Percentiles rank a stretch among this genome's conserved stretches.
These are phyloP conservation scores for Eumeta japonica DNA, from an alignment of 1,140 invertebrate genomes.

Conservation along the genomic window DNA sequence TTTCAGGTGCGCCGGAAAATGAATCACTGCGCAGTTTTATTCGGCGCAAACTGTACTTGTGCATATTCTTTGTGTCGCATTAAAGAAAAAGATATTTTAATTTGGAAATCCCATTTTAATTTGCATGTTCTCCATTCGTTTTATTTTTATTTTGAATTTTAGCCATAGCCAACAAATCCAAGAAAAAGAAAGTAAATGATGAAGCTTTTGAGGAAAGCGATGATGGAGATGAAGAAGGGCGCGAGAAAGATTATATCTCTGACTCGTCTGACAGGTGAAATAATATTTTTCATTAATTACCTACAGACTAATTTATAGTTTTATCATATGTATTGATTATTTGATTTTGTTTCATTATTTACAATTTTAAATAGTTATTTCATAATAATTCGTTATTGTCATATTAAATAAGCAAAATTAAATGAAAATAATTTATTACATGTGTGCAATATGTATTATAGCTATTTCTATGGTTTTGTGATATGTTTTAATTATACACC, in stretches of 20 bases:
- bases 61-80: too few relatives aligned
- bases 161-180: conserved; percentile 24
- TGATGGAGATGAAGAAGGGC: conserved; percentile 92
- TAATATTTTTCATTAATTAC: conserved; percentile 1
- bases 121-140: too few relatives aligned
- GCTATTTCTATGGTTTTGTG: neutral
- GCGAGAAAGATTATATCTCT: conserved; percentile 85
- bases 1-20: too few relatives aligned
- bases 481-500: neutral
- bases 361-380: too few relatives aligned
- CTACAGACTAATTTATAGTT: neutral
- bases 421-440: too few relatives aligned
- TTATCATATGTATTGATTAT: neutral
- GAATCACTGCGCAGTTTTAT: too few relatives aligned
- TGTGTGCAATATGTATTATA: too few relatives aligned
- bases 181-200: conserved; percentile 81
- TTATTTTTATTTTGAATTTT: conserved; percentile 8
- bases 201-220: conserved; percentile 94
- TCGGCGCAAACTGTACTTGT: too few relatives aligned
- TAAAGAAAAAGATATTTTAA: too few relatives aligned
- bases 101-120: too few relatives aligned
- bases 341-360: too few relatives aligned
- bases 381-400: conserved; percentile 5
- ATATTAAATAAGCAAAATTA: too few relatives aligned
- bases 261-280: conserved; percentile 72